Base-by-base conservation (phyloP, 2,888 invertebrate species). In the Dryomyza anilis region DNA sequence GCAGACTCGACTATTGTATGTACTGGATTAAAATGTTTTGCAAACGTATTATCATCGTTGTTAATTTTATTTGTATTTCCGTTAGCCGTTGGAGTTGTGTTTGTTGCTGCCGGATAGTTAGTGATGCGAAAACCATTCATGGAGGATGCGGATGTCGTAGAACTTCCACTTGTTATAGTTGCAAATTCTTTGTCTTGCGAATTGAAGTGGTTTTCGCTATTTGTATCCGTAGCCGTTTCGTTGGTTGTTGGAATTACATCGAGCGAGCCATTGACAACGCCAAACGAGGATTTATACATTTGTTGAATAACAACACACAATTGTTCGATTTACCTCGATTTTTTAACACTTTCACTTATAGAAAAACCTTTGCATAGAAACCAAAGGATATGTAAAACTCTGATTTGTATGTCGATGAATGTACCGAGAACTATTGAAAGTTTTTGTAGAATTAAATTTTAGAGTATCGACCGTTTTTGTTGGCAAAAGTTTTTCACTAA, bases 81-180 rank as follows among this genome's bases (percentile, higher is more conserved):
- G 23, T 59, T 55, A 45, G 56, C 55, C 66, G 66, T 23, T 56
- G 19, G 59, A 57, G 39, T n/a, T 19, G 25, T 29, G 30, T 23
- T 25, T 21, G 70, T 70, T 58, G 69, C 74, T 62, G 79, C 77
- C 66, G 80, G 80, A 69, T 79, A 77, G 57, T 76, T 78, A 29
- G 75, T 75, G 63, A 78, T 80, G 63, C 79, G 77, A 68, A 79
- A 79, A 64, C 78, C 78, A 77, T 78, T 78, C 80, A 79, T 79
- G 63, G 59, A 72, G 69, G n/a, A n/a, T n/a, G n/a, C n/a, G n/a
- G n/a, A n/a, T n/a, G n/a, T n/a, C n/a, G n/a, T n/a, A n/a, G n/a
- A n/a, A n/a, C n/a, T n/a, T n/a, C n/a, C n/a, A n/a, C n/a, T n/a
- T n/a, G n/a, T n/a, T n/a, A n/a, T n/a, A n/a, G n/a, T n/a, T n/a